These are phyloP conservation scores for Norana najaformis DNA, from an alignment of 2,888 invertebrate genomes.

Conservation along the genomic window DNA sequence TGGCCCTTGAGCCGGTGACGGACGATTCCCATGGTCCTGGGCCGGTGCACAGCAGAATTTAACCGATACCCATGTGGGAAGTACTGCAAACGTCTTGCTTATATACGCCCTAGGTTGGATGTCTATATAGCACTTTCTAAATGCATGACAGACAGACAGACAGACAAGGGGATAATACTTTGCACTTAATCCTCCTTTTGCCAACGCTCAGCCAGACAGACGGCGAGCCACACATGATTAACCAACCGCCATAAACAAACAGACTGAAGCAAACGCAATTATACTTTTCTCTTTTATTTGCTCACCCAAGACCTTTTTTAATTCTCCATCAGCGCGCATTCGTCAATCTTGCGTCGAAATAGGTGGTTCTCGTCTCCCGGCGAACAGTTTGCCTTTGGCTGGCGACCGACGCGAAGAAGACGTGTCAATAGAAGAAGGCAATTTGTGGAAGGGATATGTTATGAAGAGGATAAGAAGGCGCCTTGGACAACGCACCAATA, in stretches of 20 bases:
- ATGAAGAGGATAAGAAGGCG: neutral
- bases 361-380: neutral
- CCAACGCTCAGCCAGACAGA: neutral
- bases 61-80: too few relatives aligned
- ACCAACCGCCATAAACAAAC: neutral
- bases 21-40: too few relatives aligned
- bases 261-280: neutral
- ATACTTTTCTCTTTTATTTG: neutral
- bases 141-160: neutral
- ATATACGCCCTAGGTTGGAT: neutral
- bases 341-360: neutral
- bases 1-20: too few relatives aligned
- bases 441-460: neutral
- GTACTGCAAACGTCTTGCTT: too few relatives aligned
- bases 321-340: conserved; percentile 3
- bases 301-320: neutral
- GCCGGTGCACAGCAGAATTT: too few relatives aligned
- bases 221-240: neutral
- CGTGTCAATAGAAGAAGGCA: neutral
- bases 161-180: neutral
- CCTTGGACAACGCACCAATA: neutral
- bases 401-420: neutral
- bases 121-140: neutral
- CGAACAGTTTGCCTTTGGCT: neutral
- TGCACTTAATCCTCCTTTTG: neutral